Evolutionary conservation across 2,888 invertebrate genomes (phyloP).

Genomic region (Steinernema carpocapsae): DNA sequence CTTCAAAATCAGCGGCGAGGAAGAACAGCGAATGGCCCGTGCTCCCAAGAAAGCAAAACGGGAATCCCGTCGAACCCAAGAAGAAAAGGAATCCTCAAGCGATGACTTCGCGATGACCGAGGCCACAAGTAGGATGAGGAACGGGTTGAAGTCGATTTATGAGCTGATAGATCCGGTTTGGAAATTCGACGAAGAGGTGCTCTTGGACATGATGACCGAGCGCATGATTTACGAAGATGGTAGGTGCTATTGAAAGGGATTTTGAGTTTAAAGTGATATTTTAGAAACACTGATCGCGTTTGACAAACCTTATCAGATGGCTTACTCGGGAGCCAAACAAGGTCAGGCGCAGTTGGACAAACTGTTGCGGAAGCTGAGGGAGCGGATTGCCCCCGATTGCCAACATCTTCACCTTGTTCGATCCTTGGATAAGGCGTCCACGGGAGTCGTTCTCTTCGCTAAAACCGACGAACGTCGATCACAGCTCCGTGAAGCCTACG

Average conservation of each 20-base stretch:
- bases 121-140: too few species aligned
- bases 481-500: slow-evolving; percentile 39
- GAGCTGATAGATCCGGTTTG: slow-evolving; percentile 10
- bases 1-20: too few species aligned
- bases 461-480: slow-evolving; percentile 44
- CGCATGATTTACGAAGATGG: slow-evolving; percentile 49
- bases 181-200: slow-evolving; percentile 41
- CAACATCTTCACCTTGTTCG: slow-evolving; percentile 48
- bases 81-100: too few species aligned
- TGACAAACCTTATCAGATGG: slow-evolving; percentile 49
- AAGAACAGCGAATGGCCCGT: too few species aligned
- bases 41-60: too few species aligned
- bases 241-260: slow-evolving; percentile 15
- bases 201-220: slow-evolving; percentile 48
- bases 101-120: too few species aligned
- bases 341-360: slow-evolving; percentile 48
- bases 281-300: slow-evolving; percentile 53
- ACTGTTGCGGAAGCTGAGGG: slow-evolving; percentile 37
- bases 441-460: slow-evolving; percentile 51
- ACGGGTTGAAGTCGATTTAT: not conserved
- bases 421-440: slow-evolving; percentile 45
- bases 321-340: slow-evolving; percentile 43
- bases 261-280: slow-evolving; percentile 23
- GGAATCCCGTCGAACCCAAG: not conserved
- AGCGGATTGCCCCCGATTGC: slow-evolving; percentile 39